Conservation (phyloP, 2,888 invertebrate species). For the Bhutanitis thaidina region DNA sequence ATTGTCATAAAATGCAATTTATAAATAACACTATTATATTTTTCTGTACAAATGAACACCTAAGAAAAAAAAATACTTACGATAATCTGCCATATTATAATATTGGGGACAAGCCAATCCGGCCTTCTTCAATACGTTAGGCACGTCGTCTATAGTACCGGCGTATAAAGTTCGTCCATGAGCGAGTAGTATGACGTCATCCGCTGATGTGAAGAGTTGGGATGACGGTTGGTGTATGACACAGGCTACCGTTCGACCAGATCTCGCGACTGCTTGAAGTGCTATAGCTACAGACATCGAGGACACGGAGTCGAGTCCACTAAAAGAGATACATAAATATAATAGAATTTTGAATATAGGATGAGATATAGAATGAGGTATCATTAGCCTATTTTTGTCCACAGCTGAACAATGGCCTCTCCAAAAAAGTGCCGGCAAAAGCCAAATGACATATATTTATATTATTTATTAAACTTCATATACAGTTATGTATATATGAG, state of each 20-base stretch:
- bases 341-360: no score
- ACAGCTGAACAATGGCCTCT: no score
- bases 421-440: no score
- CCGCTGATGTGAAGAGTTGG: conserved; percentile 85
- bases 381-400: no score
- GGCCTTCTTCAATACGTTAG: conserved; percentile 79
- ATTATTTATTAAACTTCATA: no score
- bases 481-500: no score
- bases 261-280: conserved; percentile 80
- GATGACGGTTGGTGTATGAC: conserved; percentile 91
- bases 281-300: conserved; percentile 83
- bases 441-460: no score
- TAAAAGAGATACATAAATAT: conserved; percentile 36
- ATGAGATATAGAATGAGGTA: no score
- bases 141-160: conserved; percentile 80
- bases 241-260: conserved; percentile 85
- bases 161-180: conserved; percentile 85
- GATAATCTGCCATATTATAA: conserved; percentile 89
- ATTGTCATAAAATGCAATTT: no score
- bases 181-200: conserved; percentile 85
- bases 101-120: conserved; percentile 85
- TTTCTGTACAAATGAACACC: no score
- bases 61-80: conserved; percentile 58
- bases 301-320: conserved; percentile 82
- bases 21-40: no score